Conservation (phyloP, 2,888 invertebrate genomes). For the Diloba caeruleocephala region DNA sequence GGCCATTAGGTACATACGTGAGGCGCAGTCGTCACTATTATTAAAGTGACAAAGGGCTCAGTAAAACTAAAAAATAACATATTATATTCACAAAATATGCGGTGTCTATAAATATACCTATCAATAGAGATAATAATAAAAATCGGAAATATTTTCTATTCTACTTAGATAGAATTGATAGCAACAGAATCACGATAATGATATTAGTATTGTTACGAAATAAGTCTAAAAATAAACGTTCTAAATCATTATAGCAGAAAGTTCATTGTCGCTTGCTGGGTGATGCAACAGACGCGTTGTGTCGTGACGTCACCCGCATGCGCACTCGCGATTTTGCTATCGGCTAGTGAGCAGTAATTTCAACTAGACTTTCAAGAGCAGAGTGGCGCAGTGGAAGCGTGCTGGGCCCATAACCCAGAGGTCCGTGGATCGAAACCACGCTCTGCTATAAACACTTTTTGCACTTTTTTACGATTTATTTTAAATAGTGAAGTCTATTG, state of each 20-base stretch:
- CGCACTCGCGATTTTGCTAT: slow-evolving; percentile 33
- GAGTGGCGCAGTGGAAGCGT: slow-evolving; percentile 95
- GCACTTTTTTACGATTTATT: slow-evolving; percentile 22
- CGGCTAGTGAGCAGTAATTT: slow-evolving; percentile 60
- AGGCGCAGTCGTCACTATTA: too few relatives aligned
- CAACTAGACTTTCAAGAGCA: slow-evolving; percentile 78
- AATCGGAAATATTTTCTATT: too few relatives aligned
- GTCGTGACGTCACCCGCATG: slow-evolving; percentile 61
- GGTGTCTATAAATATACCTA: too few relatives aligned
- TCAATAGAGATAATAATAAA: too few relatives aligned
- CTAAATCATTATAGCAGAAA: slow-evolving; percentile 10
- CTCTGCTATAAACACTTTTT: slow-evolving; percentile 88
- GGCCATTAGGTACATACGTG: too few relatives aligned
- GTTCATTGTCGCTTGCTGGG: slow-evolving; percentile 44
- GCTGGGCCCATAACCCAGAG: slow-evolving; percentile 96
- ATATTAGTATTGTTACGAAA: slow-evolving; percentile 20
- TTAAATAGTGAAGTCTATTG: neutral
- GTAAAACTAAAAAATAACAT: too few relatives aligned
- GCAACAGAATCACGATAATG: slow-evolving; percentile 4
- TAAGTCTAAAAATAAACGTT: slow-evolving; percentile 37
- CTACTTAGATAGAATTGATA: neutral
- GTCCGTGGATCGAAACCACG: slow-evolving; percentile 97
- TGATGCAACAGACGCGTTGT: slow-evolving; percentile 47
- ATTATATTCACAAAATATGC: too few relatives aligned
- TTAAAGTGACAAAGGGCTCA: too few relatives aligned